Evolutionary conservation across 2,113 vertebrate genomes (phyloP).

Genomic region (Stomatorhinus ivindoensis): DNA sequence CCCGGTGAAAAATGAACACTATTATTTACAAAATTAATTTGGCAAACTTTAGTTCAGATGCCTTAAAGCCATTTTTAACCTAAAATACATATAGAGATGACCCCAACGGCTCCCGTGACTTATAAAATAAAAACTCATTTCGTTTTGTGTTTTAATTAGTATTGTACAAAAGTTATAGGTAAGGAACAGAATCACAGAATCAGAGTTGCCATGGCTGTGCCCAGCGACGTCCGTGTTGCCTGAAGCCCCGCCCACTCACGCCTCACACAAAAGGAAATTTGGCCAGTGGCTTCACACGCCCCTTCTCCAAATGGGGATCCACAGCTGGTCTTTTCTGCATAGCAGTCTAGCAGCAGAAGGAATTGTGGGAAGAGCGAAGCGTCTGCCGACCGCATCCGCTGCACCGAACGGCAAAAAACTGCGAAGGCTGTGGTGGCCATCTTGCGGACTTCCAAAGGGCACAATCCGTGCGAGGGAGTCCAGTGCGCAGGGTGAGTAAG

Average conservation of each 20-base stretch:
- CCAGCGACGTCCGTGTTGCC: constrained; percentile 40
- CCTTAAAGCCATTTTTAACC: constrained; percentile 92
- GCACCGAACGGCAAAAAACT: background rate
- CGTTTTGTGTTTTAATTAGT: constrained; percentile 63
- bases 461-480: background rate
- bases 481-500: background rate
- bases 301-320: constrained; percentile 60
- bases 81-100: constrained; percentile 80
- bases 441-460: background rate
- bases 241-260: constrained; percentile 57
- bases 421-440: background rate
- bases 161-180: constrained; percentile 98
- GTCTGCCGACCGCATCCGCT: background rate
- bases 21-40: constrained; percentile 89
- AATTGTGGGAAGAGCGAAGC: constrained; percentile 34
- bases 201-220: constrained; percentile 66
- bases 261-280: constrained; percentile 72
- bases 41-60: constrained; percentile 66
- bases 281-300: constrained; percentile 67
- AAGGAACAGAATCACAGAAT: constrained; percentile 80
- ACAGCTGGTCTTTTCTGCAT: constrained; percentile 76
- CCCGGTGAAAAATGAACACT: constrained; percentile 70
- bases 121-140: constrained; percentile 99
- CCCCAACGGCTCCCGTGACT: constrained; percentile 85
- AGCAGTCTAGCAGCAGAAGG: constrained; percentile 79